Evolutionary conservation across 1,140 invertebrate species (phyloP).

Genomic region (Drosophila varians): DNA sequence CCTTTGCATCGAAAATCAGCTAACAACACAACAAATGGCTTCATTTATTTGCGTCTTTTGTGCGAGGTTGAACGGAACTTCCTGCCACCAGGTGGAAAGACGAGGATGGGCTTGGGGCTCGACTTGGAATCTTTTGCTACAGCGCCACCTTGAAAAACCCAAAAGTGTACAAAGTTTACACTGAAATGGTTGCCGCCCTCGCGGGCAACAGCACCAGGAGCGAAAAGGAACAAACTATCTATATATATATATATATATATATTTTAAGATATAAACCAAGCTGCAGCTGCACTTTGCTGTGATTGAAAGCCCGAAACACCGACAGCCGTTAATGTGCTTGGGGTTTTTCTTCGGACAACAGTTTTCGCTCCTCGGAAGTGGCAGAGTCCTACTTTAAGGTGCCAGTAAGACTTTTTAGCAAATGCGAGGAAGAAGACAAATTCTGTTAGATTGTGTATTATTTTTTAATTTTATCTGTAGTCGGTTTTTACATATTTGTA

Average conservation of each 20-base stretch:
- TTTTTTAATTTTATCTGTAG: neutral
- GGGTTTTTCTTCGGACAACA: conserved; percentile 38
- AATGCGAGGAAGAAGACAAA: too few species aligned
- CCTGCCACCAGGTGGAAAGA: conserved; percentile 33
- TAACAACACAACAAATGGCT: conserved; percentile 80
- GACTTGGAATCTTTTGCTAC: conserved; percentile 25
- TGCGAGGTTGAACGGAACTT: conserved; percentile 64
- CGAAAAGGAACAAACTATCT: conserved; percentile 55
- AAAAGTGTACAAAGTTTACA: conserved; percentile 58
- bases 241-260: conserved; percentile 34
- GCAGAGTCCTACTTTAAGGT: conserved; percentile 39
- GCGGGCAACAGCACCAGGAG: neutral
- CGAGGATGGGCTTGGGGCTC: conserved; percentile 8
- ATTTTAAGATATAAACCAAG: conserved; percentile 28
- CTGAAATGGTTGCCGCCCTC: conserved; percentile 38
- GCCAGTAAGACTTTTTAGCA: neutral
- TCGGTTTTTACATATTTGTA: too few species aligned
- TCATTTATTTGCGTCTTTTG: conserved; percentile 82
- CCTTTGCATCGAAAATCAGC: conserved; percentile 73
- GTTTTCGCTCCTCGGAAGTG: conserved; percentile 33
- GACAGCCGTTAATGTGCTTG: conserved; percentile 54
- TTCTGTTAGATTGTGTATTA: neutral
- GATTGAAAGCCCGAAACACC: conserved; percentile 61
- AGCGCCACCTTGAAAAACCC: conserved; percentile 8
- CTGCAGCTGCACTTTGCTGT: conserved; percentile 57